These are phyloP conservation scores for Kudoa iwatai DNA, from an alignment of 30 jellyfish, hydroid and myxozoan species.

Conservation along the genomic window DNA sequence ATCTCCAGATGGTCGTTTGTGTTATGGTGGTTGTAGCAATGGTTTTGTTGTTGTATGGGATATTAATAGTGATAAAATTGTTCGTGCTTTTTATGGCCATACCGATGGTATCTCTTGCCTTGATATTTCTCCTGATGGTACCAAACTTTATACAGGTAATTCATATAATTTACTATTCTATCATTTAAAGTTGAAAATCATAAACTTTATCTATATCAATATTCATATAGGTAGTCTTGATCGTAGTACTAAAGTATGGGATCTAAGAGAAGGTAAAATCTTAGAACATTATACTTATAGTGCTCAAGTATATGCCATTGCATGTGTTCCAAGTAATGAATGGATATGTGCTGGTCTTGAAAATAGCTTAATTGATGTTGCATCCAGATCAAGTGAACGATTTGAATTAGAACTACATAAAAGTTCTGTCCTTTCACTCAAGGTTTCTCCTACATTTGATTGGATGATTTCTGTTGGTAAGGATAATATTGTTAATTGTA, in stretches of 20 bases:
- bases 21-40: slow-evolving; percentile 87
- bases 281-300: slow-evolving; percentile 53
- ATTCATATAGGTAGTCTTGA: slow-evolving; percentile 45
- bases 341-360: not conserved
- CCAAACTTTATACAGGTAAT: slow-evolving; percentile 80
- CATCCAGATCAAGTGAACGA: not conserved
- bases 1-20: slow-evolving; percentile 61
- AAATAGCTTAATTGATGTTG: not conserved
- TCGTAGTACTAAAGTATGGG: slow-evolving; percentile 78
- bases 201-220: not conserved
- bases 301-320: slow-evolving; percentile 62
- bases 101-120: slow-evolving; percentile 91
- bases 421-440: slow-evolving; percentile 56
- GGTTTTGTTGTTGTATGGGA: slow-evolving; percentile 93
- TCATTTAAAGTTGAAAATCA: not conserved
- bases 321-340: not conserved
- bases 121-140: slow-evolving; percentile 84
- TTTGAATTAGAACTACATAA: slow-evolving; percentile 29
- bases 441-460: slow-evolving; percentile 55
- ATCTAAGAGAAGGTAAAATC: slow-evolving; percentile 52
- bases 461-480: slow-evolving; percentile 84
- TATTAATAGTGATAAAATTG: slow-evolving; percentile 40
- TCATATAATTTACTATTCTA: not conserved
- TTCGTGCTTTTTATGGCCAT: slow-evolving; percentile 77
- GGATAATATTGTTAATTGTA: slow-evolving; percentile 46